Base-by-base conservation (phyloP, 2,888 invertebrate species). In the Oxyscelio sp. region DNA sequence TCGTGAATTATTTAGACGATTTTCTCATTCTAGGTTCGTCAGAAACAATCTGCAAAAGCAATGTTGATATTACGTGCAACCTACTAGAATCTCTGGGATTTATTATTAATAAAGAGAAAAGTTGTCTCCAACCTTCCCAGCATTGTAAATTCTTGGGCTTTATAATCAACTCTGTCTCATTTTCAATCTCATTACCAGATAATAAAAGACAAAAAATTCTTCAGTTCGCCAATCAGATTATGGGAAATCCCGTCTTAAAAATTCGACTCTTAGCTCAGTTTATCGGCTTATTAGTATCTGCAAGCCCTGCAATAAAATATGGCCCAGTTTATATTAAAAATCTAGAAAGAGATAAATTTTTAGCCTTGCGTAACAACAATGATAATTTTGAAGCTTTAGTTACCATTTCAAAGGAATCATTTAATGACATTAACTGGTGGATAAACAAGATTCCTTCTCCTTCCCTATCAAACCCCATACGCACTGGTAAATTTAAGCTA, bases 1-100 rank as follows among this genome's bases (percentile, higher is more conserved):
- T 70, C 4, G 74, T 78, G 1, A 21, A 56, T 27, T 85, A 74
- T 56, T 59, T 85, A 45, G 80, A 85, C 24, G 83, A 85, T 61
- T 56, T 74, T 15, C 54, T 85, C 0, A 13, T 78, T 4, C 1
- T 79, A 5, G 74, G 50, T 2, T 22, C 61, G 8, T 22, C 63
- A 1, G 45, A 38, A 9, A 6, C 31, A 19, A 24, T 68, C 6
- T 85, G 75, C 31, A 0, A 24, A 8, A 13, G 27, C 9, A 74
- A 78, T 43, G 15, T 61, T 40, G 13, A 4, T 11, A 22, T n/a
- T 24, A 77, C 78, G 5, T 54, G 34, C 15, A n/a, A 6, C 11
- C 17, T 85, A 15, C 11, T 82, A 24, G 34, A 50, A 40, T 24
- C 13, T 8, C 40, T 85, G 22, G 75, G 85, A 0, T 83, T 85